These are phyloP conservation scores for Characodon lateralis DNA, from an alignment of 2,797 vertebrate genomes.

Conservation along the genomic window DNA sequence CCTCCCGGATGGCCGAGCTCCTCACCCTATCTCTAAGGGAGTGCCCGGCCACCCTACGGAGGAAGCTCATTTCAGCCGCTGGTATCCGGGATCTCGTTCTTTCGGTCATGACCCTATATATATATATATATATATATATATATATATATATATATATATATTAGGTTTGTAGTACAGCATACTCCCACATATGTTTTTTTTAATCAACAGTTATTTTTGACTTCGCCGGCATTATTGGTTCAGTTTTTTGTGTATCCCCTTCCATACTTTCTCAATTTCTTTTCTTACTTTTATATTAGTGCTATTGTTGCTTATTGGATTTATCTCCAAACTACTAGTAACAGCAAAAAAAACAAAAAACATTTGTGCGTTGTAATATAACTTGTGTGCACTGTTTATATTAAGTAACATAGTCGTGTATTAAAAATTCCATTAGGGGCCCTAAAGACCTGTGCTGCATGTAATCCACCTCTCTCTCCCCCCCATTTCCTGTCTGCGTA, in stretches of 20 bases:
- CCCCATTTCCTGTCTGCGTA: no score
- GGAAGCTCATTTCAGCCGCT: no score
- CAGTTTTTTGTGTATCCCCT: background rate
- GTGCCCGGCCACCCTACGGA: no score
- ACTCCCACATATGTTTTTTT: background rate
- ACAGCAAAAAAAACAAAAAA: background rate
- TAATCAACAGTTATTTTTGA: background rate
- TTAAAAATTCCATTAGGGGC: background rate
- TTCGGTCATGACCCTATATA: no score
- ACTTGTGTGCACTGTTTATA: background rate
- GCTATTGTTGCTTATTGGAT: background rate
- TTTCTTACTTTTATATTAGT: background rate
- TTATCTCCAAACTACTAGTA: no score
- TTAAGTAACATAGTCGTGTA: background rate
- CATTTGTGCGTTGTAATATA: background rate
- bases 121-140: no score
- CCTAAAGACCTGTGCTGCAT: no score
- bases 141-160: conserved; percentile 7
- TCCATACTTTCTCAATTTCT: background rate
- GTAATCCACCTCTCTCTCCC: no score
- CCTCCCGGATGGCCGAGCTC: no score
- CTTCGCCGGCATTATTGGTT: background rate
- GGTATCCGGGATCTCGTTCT: no score
- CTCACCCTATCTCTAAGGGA: no score
- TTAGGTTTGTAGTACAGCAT: conserved; percentile 2